phyloP scores from a whole-genome alignment of 2,888 invertebrate genomes.

The Nesidiocoris tenuis region DNA sequence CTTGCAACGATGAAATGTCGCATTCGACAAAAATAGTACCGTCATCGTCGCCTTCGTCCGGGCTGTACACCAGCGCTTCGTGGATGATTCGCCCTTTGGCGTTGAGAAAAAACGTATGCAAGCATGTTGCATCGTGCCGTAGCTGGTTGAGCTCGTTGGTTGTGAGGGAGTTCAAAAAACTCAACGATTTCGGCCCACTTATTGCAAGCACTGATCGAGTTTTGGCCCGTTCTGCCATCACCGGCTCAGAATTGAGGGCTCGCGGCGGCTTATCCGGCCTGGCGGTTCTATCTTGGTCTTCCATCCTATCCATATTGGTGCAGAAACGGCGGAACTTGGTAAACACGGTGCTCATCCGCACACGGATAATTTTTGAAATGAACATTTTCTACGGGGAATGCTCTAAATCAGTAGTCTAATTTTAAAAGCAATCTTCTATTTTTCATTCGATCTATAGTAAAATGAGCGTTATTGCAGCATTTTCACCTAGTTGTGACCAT shows the following conservation, averaged over 20 bases:
- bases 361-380: background rate
- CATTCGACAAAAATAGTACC: slow-evolving; percentile 42
- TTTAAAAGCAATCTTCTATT: no score
- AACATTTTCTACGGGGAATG: background rate
- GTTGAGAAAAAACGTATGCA: slow-evolving; percentile 46
- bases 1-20: slow-evolving; percentile 44
- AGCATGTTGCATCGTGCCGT: slow-evolving; percentile 24
- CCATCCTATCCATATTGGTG: background rate
- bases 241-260: slow-evolving; percentile 14
- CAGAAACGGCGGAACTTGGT: background rate
- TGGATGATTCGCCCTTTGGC: slow-evolving; percentile 46
- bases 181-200: slow-evolving; percentile 36
- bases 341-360: background rate
- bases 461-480: no score
- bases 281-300: background rate
- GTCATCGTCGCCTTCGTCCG: slow-evolving; percentile 28
- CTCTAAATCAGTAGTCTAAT: background rate
- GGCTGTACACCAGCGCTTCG: slow-evolving; percentile 45
- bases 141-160: slow-evolving; percentile 44
- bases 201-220: slow-evolving; percentile 41
- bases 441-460: no score
- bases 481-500: no score
- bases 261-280: background rate
- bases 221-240: slow-evolving; percentile 42
- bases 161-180: slow-evolving; percentile 43